Conservation (phyloP, 2,113 vertebrate genomes). For the Meriones unguiculatus region DNA sequence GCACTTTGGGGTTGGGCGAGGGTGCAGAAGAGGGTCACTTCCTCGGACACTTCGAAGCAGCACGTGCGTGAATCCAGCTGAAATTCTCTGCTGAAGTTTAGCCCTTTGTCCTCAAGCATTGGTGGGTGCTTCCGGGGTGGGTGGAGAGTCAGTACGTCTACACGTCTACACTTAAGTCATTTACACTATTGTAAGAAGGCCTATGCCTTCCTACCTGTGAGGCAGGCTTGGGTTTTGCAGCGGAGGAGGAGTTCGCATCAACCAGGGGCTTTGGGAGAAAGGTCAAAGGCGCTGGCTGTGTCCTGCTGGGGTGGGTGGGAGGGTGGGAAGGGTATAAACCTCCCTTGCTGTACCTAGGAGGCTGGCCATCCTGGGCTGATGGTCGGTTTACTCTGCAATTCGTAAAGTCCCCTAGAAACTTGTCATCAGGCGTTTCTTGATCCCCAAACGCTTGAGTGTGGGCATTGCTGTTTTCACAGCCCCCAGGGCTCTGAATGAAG, state of each 20-base stretch:
- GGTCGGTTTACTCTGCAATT: no score
- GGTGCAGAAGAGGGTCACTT: neutral
- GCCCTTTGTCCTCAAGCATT: neutral
- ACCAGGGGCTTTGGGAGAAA: neutral
- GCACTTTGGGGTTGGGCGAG: neutral
- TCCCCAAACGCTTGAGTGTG: neutral
- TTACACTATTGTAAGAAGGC: neutral
- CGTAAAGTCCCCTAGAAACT: neutral
- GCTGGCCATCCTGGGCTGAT: neutral
- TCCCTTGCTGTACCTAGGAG: accelerated
- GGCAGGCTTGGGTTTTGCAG: neutral
- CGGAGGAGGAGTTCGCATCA: no score
- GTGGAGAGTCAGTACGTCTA: neutral
- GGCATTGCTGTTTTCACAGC: neutral
- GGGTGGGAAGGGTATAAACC: neutral
- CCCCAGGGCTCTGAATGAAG: neutral
- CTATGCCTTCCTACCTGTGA: neutral
- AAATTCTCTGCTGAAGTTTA: neutral
- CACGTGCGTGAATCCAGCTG: no score
- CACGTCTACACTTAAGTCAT: neutral
- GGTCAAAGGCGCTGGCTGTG: neutral
- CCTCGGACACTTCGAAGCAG: neutral
- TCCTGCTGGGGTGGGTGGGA: neutral
- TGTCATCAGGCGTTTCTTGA: neutral
- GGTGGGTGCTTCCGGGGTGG: neutral